phyloP scores from a whole-genome alignment of 2,797 vertebrate species.

The Xenopus petersii region DNA sequence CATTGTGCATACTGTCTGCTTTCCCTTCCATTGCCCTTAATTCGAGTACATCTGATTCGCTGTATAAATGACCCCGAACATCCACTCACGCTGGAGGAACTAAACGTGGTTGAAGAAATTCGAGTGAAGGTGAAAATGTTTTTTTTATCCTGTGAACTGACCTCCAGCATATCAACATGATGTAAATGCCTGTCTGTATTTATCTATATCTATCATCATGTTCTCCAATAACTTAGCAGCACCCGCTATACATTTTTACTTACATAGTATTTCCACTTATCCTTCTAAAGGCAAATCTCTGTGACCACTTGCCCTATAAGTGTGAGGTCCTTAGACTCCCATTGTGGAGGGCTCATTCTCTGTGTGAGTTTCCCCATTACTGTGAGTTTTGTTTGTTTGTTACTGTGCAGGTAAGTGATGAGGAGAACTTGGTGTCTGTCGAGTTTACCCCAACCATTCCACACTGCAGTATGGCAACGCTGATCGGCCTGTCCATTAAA shows the following conservation, averaged over 20 bases:
- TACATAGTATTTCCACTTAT: too few relatives aligned
- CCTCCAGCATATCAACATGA: neutral
- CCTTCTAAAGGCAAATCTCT: too few relatives aligned
- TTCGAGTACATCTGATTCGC: conserved; percentile 81
- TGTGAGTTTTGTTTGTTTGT: neutral
- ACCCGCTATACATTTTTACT: too few relatives aligned
- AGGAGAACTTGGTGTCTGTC: conserved; percentile 69
- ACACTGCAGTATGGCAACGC: conserved; percentile 92
- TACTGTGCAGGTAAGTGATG: conserved; percentile 73
- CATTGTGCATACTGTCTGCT: too few relatives aligned
- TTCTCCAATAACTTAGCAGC: too few relatives aligned
- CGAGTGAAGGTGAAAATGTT: conserved; percentile 74
- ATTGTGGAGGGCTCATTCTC: too few relatives aligned
- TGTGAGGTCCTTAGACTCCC: too few relatives aligned
- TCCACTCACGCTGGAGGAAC: conserved; percentile 88
- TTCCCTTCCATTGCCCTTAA: conserved; percentile 57
- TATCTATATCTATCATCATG: too few relatives aligned
- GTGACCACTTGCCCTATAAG: too few relatives aligned
- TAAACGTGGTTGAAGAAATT: conserved; percentile 89
- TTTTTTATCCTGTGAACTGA: neutral
- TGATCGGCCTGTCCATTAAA: conserved; percentile 91
- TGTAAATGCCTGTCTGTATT: too few relatives aligned
- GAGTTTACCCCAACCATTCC: conserved; percentile 91
- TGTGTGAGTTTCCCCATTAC: neutral
- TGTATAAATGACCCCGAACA: conserved; percentile 93